Conservation (phyloP, 2,113 vertebrate genomes). For the Oryzias curvinotus region DNA sequence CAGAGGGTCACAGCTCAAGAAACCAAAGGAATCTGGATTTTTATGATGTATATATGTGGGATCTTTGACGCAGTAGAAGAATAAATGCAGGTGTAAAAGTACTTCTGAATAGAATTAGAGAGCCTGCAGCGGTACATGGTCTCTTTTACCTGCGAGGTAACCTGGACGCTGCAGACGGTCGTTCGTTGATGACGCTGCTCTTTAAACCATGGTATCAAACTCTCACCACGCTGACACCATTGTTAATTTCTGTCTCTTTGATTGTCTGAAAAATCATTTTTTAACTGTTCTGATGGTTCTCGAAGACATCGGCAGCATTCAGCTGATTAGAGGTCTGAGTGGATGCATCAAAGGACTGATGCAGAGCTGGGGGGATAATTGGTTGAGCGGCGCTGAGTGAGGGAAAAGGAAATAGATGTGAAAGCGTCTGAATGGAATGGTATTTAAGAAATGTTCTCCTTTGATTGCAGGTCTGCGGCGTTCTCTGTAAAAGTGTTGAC, state of each 20-base stretch:
- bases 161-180: too few species aligned
- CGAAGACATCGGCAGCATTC: neutral
- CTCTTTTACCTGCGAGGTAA: too few species aligned
- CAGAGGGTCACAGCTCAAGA: too few species aligned
- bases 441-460: slow-evolving; percentile 14
- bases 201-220: too few species aligned
- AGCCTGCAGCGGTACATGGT: too few species aligned
- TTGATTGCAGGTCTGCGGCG: slow-evolving; percentile 4
- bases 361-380: neutral
- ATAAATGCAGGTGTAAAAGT: too few species aligned
- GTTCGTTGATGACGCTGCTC: too few species aligned
- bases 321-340: slow-evolving; percentile 1
- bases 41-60: too few species aligned
- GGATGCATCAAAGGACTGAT: neutral
- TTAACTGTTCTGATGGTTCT: too few species aligned
- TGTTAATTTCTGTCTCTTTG: neutral
- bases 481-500: slow-evolving; percentile 34
- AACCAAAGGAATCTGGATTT: too few species aligned
- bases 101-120: too few species aligned
- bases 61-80: too few species aligned
- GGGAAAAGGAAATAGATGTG: neutral
- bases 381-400: neutral
- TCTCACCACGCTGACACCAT: neutral
- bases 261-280: neutral
- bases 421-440: slow-evolving; percentile 3